A percentile compares a stretch with the other conserved stretches of the same genome.
Evolutionary conservation across 1,140 invertebrate species (phyloP).

Genomic region (Alviniconcha marisindica): DNA sequence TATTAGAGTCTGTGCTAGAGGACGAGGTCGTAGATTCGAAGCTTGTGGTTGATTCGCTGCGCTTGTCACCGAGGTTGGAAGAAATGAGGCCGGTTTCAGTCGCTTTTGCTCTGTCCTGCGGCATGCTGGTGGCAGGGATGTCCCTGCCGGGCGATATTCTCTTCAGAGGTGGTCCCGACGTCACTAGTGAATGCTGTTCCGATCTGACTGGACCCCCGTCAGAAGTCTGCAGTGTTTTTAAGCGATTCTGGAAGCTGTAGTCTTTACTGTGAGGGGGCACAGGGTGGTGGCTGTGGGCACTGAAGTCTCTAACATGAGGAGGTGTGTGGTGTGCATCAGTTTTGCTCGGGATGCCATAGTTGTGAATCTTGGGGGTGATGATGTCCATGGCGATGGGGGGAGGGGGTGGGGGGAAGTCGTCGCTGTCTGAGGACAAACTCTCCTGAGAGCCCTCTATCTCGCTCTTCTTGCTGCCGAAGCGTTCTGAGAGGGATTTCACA

Average conservation of each 20-base stretch:
- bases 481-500: conserved; percentile 76
- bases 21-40: conserved; percentile 84
- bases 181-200: background rate
- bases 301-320: background rate
- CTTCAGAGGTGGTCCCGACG: background rate
- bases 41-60: conserved; percentile 65
- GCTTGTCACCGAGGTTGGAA: conserved; percentile 47
- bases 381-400: conserved; percentile 76
- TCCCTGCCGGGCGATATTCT: conserved; percentile 34
- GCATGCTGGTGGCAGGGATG: conserved; percentile 7
- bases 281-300: conserved; percentile 15
- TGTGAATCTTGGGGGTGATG: conserved; percentile 71
- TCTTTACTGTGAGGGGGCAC: background rate
- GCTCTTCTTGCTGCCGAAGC: conserved; percentile 71
- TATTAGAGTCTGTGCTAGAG: conserved; percentile 93
- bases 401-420: conserved; percentile 77
- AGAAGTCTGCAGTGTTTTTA: conserved; percentile 17
- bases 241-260: conserved; percentile 27
- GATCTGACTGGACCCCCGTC: background rate
- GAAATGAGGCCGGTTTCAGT: conserved; percentile 1
- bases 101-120: conserved; percentile 8
- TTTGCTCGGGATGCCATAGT: conserved; percentile 66
- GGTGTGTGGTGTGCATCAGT: background rate
- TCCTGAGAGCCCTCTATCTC: conserved; percentile 54
- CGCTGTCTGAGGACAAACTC: conserved; percentile 67